phyloP scores from a whole-genome alignment of 2,888 invertebrate species.

The Pollenia angustigena region DNA sequence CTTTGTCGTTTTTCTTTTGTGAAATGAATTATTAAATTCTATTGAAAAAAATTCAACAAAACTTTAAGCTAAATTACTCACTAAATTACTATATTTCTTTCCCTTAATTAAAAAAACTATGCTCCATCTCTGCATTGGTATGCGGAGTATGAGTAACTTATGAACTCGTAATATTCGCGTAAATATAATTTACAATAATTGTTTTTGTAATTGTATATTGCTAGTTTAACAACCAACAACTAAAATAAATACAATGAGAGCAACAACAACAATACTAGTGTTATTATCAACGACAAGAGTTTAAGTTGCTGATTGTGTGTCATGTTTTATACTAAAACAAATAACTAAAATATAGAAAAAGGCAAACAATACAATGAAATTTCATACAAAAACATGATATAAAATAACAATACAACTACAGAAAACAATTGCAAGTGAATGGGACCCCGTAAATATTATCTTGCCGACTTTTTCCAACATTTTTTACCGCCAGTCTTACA shows the following conservation, averaged over 20 bases:
- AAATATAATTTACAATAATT: slow-evolving; percentile 73
- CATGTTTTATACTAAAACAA: slow-evolving; percentile 56
- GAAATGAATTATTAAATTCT: too few species aligned
- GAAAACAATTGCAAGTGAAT: slow-evolving; percentile 30
- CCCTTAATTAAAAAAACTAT: neutral
- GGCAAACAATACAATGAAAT: slow-evolving; percentile 51
- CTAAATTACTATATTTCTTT: too few species aligned
- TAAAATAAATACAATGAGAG: slow-evolving; percentile 40
- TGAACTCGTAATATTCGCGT: slow-evolving; percentile 71
- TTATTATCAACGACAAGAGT: slow-evolving; percentile 54
- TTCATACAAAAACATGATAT: slow-evolving; percentile 19
- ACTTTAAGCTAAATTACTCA: too few species aligned
- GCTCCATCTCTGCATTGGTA: slow-evolving; percentile 15
- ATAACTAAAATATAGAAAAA: slow-evolving; percentile 55
- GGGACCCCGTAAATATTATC: too few species aligned
- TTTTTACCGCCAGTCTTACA: too few species aligned
- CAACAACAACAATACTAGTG: slow-evolving; percentile 20
- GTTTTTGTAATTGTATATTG: slow-evolving; percentile 72
- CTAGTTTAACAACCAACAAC: slow-evolving; percentile 59
- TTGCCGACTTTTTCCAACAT: too few species aligned
- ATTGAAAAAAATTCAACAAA: too few species aligned
- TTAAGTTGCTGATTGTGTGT: slow-evolving; percentile 64
- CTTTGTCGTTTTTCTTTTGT: too few species aligned
- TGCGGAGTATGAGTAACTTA: slow-evolving; percentile 56
- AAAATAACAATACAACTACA: slow-evolving; percentile 41